Conservation (phyloP, 2,888 invertebrate species). For the Troides helena region DNA sequence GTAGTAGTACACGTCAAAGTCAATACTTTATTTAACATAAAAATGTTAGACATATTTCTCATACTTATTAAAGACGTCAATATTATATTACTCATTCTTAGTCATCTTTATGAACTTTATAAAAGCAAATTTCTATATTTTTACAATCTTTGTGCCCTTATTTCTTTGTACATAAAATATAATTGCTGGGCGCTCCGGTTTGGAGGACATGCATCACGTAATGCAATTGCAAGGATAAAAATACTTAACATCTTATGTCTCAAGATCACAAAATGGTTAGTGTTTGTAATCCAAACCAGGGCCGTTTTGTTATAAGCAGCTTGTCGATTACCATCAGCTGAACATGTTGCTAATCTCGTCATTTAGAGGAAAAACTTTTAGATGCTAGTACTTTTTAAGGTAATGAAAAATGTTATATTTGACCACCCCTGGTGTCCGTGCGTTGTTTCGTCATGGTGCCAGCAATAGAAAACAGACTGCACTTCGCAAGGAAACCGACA, state of each 20-base stretch:
- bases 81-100: constrained; percentile 6
- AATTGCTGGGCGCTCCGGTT: no score
- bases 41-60: background rate
- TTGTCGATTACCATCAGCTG: no score
- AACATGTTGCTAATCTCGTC: no score
- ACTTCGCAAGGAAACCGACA: constrained; percentile 8
- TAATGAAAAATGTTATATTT: background rate
- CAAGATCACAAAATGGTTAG: no score
- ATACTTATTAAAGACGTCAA: constrained; percentile 12
- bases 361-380: no score
- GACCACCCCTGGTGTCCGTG: background rate
- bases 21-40: background rate
- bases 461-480: constrained; percentile 12
- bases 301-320: no score
- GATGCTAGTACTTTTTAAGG: background rate
- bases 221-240: no score
- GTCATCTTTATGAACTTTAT: background rate
- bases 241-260: no score
- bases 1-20: background rate
- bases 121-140: background rate
- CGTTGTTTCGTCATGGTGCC: background rate
- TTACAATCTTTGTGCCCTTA: no score
- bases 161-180: no score
- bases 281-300: no score
- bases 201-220: no score